phyloP scores from a whole-genome alignment of 2,113 vertebrate species.

The Peromyscus maniculatus region DNA sequence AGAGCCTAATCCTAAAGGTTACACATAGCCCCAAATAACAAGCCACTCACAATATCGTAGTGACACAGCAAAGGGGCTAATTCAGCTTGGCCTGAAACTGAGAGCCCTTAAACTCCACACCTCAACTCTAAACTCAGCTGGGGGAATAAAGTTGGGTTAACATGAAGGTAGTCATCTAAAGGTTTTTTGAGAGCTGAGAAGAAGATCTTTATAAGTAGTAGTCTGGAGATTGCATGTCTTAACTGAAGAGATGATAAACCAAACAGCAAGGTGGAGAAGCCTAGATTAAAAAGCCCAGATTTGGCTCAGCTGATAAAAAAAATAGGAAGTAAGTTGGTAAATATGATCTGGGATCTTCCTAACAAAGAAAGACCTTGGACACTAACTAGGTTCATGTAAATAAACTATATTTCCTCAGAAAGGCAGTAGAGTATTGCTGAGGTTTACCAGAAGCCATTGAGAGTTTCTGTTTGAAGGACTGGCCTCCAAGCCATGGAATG shows the following conservation, averaged over 20 bases:
- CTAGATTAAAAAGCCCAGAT: not conserved
- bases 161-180: not conserved
- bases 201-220: not conserved
- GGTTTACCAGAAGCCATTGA: not conserved
- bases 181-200: not conserved
- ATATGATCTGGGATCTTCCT: not conserved
- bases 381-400: not conserved
- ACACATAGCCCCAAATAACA: not conserved
- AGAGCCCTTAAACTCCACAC: not conserved
- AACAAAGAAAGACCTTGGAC: not conserved
- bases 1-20: not conserved
- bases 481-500: not conserved
- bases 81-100: not conserved
- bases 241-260: not conserved
- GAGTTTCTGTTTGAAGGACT: not conserved
- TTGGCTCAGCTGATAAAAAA: not conserved
- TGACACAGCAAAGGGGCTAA: not conserved
- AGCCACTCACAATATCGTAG: fast-evolving
- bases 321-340: not conserved
- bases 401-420: not conserved
- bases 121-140: not conserved
- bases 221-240: not conserved
- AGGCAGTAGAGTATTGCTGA: not conserved
- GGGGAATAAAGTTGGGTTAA: not conserved
- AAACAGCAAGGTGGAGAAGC: not conserved